These are phyloP conservation scores for Megaptera novaeangliae DNA, from an alignment of 2,113 vertebrate genomes.

Conservation along the genomic window DNA sequence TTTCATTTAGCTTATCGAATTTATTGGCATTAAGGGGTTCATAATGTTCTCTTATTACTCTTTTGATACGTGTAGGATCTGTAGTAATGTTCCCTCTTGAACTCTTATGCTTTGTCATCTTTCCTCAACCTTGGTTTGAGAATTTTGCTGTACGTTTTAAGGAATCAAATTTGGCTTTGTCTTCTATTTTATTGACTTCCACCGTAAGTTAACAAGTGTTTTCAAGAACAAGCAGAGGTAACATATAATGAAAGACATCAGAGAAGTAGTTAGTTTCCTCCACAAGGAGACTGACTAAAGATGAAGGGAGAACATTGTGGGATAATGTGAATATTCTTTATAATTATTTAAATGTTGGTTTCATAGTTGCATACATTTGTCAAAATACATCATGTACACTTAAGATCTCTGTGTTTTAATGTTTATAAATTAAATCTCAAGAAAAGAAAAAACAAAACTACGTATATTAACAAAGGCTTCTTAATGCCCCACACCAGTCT, in stretches of 20 bases:
- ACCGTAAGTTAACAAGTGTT: background rate
- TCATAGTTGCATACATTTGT: background rate
- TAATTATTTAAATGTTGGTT: background rate
- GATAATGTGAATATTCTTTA: background rate
- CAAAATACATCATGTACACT: background rate
- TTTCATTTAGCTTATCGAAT: background rate
- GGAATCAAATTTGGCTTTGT: too few species aligned
- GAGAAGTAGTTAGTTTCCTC: background rate
- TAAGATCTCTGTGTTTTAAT: background rate
- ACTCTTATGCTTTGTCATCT: too few species aligned
- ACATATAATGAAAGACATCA: background rate
- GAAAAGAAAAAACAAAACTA: background rate
- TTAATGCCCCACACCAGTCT: slow-evolving; percentile 40
- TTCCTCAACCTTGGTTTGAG: too few species aligned
- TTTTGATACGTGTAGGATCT: background rate
- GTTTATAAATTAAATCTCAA: background rate
- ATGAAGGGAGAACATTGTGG: background rate
- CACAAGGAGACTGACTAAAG: background rate
- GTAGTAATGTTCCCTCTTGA: background rate
- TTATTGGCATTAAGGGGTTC: background rate
- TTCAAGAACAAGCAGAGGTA: background rate
- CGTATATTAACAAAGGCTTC: background rate
- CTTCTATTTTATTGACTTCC: too few species aligned
- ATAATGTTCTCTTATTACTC: background rate
- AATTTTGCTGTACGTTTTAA: too few species aligned